A percentile compares a stretch with the other conserved stretches of the same genome.
These are phyloP conservation scores for Onchidella celtica DNA, from an alignment of 2,888 invertebrate genomes.

Conservation along the genomic window DNA sequence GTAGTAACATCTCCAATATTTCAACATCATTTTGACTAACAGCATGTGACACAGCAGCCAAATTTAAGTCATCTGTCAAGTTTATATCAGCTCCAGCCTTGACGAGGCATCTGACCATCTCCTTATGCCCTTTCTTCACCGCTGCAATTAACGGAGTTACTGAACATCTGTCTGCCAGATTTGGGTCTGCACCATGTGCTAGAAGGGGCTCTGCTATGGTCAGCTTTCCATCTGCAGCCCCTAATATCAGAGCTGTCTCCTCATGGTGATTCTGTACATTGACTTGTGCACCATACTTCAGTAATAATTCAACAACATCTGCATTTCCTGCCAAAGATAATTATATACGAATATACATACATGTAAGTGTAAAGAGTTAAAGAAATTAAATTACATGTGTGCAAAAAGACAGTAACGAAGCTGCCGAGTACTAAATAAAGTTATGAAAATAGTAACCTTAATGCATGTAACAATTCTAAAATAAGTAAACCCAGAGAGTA, in stretches of 20 bases:
- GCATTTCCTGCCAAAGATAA: neutral
- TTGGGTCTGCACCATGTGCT: constrained; percentile 16
- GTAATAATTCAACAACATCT: neutral
- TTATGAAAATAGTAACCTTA: too few species aligned
- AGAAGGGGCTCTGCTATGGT: neutral
- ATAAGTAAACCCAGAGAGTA: too few species aligned
- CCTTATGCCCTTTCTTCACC: constrained; percentile 14
- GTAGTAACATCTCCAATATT: constrained; percentile 19
- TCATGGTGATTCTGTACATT: constrained; percentile 43
- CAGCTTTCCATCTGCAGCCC: neutral
- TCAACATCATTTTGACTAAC: constrained; percentile 29
- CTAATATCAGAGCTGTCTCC: constrained; percentile 14
- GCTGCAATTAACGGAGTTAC: constrained; percentile 22
- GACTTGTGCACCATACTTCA: constrained; percentile 30
- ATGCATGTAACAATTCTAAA: too few species aligned
- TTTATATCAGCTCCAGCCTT: constrained; percentile 8
- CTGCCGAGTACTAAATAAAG: too few species aligned
- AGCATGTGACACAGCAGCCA: constrained; percentile 40
- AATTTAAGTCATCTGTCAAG: constrained; percentile 16
- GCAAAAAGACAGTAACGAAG: too few species aligned
- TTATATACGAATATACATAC: too few species aligned
- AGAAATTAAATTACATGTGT: too few species aligned
- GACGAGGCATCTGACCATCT: constrained; percentile 14
- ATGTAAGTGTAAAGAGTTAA: too few species aligned
- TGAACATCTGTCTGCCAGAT: neutral